Conservation (phyloP, 2,113 vertebrate species). For the Proteles cristata region DNA sequence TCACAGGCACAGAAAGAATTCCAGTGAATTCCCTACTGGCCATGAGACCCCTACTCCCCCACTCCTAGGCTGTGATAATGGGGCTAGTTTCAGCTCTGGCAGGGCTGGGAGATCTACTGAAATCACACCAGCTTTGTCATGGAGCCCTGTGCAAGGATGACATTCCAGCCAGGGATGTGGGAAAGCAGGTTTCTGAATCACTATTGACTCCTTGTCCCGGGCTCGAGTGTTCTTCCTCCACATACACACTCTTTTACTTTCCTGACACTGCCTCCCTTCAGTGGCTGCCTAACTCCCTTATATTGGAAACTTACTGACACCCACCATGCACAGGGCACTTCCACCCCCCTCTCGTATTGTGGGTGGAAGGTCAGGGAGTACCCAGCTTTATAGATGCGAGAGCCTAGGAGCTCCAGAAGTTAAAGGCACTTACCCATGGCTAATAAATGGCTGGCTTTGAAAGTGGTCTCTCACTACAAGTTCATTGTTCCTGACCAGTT, state of each 20-base stretch:
- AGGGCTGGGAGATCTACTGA: not conserved
- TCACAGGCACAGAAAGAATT: not conserved
- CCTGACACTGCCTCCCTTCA: not conserved
- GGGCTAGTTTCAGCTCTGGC: not conserved
- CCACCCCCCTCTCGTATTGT: not conserved
- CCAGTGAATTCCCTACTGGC: not conserved
- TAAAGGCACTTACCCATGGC: not conserved
- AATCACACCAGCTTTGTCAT: not conserved
- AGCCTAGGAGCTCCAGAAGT: not conserved
- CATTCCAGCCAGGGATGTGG: not conserved
- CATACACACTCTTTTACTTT: not conserved
- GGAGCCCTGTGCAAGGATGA: not conserved
- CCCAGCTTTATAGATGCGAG: not conserved
- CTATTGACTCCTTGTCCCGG: not conserved
- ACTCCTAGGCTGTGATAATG: not conserved
- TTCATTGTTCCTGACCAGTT: not conserved
- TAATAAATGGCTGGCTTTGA: not conserved
- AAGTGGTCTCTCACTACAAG: not conserved
- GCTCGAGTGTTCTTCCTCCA: not conserved
- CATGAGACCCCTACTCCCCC: fast-evolving
- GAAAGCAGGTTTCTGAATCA: not conserved
- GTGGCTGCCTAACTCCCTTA: not conserved
- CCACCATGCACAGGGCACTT: not conserved
- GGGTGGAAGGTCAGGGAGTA: not conserved
- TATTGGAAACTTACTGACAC: not conserved